These are phyloP conservation scores for Gadus chalcogrammus DNA, from an alignment of 2,113 vertebrate species.

Conservation along the genomic window DNA sequence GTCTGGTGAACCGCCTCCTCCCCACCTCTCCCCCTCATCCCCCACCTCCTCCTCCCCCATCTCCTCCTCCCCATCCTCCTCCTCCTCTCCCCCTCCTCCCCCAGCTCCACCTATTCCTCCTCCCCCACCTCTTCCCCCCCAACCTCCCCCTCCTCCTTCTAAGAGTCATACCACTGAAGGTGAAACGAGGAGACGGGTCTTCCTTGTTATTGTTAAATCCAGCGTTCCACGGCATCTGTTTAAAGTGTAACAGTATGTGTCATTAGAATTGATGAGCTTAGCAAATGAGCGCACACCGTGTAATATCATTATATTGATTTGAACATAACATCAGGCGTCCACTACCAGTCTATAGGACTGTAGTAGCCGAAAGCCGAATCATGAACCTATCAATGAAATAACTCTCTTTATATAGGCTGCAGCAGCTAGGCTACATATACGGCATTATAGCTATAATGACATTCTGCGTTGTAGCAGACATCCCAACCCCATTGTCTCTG, in stretches of 20 bases:
- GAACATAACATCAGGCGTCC: conserved; percentile 1
- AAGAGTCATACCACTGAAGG: conserved; percentile 19
- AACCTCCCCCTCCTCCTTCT: neutral
- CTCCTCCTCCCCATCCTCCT: no score
- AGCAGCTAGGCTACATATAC: no score
- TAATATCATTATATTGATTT: conserved; percentile 24
- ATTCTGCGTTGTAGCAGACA: no score
- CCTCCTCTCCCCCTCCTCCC: no score
- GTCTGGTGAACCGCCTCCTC: conserved; percentile 50
- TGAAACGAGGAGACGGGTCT: conserved; percentile 21
- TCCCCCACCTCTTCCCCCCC: neutral
- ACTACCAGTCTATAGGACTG: neutral
- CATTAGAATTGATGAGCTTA: conserved; percentile 48
- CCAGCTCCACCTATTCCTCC: neutral
- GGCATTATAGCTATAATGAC: no score
- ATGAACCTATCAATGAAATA: no score
- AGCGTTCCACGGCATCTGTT: conserved; percentile 22
- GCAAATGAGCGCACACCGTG: conserved; percentile 15
- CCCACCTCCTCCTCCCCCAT: neutral
- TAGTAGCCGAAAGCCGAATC: neutral
- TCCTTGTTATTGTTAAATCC: conserved; percentile 34
- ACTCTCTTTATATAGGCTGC: no score
- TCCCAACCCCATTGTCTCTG: neutral
- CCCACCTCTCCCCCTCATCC: neutral
- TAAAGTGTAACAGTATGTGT: conserved; percentile 53